Base-by-base conservation (phyloP, 2,797 vertebrate species). In the Perdix hodgsoniae region DNA sequence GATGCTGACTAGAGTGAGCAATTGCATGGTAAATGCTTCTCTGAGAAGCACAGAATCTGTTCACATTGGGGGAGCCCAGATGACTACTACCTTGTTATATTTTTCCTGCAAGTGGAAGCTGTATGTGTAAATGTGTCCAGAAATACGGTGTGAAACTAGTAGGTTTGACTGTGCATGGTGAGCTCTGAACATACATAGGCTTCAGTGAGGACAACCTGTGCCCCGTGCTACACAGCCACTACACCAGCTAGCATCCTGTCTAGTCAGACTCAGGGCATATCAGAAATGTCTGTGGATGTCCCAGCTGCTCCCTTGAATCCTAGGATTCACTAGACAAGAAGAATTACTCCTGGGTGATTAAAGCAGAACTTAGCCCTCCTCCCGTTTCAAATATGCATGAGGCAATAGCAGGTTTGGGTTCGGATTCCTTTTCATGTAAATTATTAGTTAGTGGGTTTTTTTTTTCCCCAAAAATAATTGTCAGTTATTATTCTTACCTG, bases 141-240 rank as follows among this genome's bases (percentile, higher is more conserved):
- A 50, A 31, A 39, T 21, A 13, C 23, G 5, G 12, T 0, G 1
- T 27, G 66, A 14, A 72, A 31, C 0, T 1, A 14, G 24, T 0
- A 1, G 26, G 8, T 44, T 37, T 73, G 63, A 5, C 40, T 27
- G n/a, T 61, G 33, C 4, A 1, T 4, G 44, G 35, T 1, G 31
- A 26, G 11, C 4, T 29, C 27, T 56, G 47, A 61, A 23, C 1
- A 0, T 2, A 8, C 19, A 52, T 6, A 39, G 45, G 8, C 21
- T 22, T 12, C 64, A 10, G 14, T 4, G 29, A 35, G 27, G 33
- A 65, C 22, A 91, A 13, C 5, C 33, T 19, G 27, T 19, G 52
- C 2, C 21, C 14, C 54, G 17, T 56, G 21, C 29, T 67, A 42
- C 14, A n/a, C 7, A 5, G 29, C 5, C 19, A 11, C 16, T 5